Conservation (phyloP, 1,140 invertebrate species). For the Alviniconcha marisindica region DNA sequence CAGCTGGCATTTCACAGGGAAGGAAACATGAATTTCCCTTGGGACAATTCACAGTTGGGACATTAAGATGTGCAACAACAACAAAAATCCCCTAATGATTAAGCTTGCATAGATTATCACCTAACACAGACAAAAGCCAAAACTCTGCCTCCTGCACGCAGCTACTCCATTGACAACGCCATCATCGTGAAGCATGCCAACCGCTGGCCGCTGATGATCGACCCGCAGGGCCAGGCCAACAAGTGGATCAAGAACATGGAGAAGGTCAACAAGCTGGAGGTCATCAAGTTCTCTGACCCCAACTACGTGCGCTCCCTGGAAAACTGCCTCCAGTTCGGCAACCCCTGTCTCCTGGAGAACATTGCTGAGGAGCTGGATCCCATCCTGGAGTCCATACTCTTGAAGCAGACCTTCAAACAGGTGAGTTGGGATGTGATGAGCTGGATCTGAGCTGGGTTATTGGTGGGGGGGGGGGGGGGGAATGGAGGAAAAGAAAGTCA, state of each 20-base stretch:
- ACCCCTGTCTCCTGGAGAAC: constrained; percentile 76
- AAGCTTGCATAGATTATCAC: no score
- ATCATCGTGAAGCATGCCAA: constrained; percentile 74
- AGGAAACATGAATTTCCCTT: no score
- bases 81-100: no score
- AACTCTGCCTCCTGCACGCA: constrained; percentile 48
- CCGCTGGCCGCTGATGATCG: constrained; percentile 76
- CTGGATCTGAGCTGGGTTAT: no score
- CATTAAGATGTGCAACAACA: no score
- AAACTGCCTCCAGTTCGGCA: constrained; percentile 77
- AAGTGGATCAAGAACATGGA: constrained; percentile 78
- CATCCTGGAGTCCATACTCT: constrained; percentile 73
- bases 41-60: no score
- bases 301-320: constrained; percentile 73
- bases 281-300: constrained; percentile 72
- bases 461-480: background rate
- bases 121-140: no score
- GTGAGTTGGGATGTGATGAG: no score
- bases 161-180: constrained; percentile 76
- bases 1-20: no score
- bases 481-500: background rate
- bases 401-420: constrained; percentile 74
- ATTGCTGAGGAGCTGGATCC: constrained; percentile 75
- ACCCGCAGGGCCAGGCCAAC: constrained; percentile 76
- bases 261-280: constrained; percentile 73